Base-by-base conservation (phyloP, 2,113 vertebrate species). In the Hippocampus abdominalis region DNA sequence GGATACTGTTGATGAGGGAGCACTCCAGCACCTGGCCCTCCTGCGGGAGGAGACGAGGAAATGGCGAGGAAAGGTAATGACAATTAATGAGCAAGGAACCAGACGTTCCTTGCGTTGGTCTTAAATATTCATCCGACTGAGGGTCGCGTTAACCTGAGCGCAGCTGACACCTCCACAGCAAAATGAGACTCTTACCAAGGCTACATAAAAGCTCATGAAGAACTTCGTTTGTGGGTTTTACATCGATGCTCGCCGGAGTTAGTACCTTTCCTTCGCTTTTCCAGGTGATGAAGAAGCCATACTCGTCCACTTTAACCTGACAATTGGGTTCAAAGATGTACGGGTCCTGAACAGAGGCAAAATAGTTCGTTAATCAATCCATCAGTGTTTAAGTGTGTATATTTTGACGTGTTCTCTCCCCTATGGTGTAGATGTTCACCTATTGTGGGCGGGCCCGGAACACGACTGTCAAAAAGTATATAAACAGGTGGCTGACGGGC, bases 21-120 rank as follows among this genome's bases (percentile, higher is more conserved):
- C 96, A 98, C 91, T 99, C 97, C 39, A 99, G 92, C 39, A 98
- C 94, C 84, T 99, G 97, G 70, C 97, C 97, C 89, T 99, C 97
- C 97, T 77, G 90, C 82, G 46, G 73, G 51, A 70, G 40, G 3
- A 83, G 0, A 69, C 11, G 71, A 25, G 10, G 0, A 0, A 10
- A 9, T n/a, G 59, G 29, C 44, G 2, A 59, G 57, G 46, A 56
- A 48, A 57, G 60, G 40, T n/a, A n/a, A 10, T 66, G 25, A 49
- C 15, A 29, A 60, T 60, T 29, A 36, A 21, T 42, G 29, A 49
- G 29, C 66, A 4, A 27, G 42, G 44, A 27, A 49, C 5, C 5
- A 18, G 12, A 32, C 64, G n/a, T n/a, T n/a, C n/a, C n/a, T n/a
- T 2, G 40, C 29, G 40, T 29, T 18, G 13, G 11, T 46, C n/a